Conservation (phyloP, 1,140 invertebrate species). For the Hyles vespertilio region DNA sequence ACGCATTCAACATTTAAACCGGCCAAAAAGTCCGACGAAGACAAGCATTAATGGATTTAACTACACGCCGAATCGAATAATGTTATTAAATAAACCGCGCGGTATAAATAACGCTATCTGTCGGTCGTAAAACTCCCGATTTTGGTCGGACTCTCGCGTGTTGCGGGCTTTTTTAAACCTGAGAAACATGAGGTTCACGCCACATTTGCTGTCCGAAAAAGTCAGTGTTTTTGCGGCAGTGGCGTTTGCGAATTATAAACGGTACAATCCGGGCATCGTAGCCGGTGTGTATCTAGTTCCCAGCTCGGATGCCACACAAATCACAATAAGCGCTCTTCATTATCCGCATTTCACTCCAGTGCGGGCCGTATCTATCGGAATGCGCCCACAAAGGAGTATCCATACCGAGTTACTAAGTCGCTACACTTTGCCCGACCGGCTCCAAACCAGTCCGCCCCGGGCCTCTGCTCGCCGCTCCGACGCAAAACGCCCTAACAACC, state of each 20-base stretch:
- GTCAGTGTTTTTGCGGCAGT: slow-evolving; percentile 7
- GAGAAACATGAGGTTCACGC: slow-evolving; percentile 28
- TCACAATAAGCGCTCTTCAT: slow-evolving; percentile 69
- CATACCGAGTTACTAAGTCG: slow-evolving; percentile 55
- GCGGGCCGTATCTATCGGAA: slow-evolving; percentile 62
- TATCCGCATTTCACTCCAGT: slow-evolving; percentile 59
- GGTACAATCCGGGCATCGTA: too few relatives aligned
- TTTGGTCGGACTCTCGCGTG: slow-evolving; percentile 30
- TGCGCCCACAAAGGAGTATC: slow-evolving; percentile 63
- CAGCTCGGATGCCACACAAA: slow-evolving; percentile 55
- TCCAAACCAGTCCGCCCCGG: slow-evolving; percentile 52
- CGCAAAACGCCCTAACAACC: slow-evolving; percentile 48
- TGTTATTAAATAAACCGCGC: slow-evolving; percentile 54
- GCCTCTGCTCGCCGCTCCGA: slow-evolving; percentile 7
- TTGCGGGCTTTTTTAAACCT: slow-evolving; percentile 30
- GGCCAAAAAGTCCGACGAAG: slow-evolving; percentile 21
- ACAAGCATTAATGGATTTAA: slow-evolving; percentile 40
- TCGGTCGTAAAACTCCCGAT: slow-evolving; percentile 48
- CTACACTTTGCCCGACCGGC: slow-evolving; percentile 64
- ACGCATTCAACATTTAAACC: slow-evolving; percentile 18
- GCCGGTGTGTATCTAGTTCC: slow-evolving; percentile 41
- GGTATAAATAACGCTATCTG: slow-evolving; percentile 57
- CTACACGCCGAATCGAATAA: slow-evolving; percentile 39
- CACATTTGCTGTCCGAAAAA: slow-evolving; percentile 7
- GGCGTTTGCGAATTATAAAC: too few relatives aligned